Evolutionary conservation across 2,797 vertebrate genomes (phyloP).

Genomic region (Argya squamiceps): DNA sequence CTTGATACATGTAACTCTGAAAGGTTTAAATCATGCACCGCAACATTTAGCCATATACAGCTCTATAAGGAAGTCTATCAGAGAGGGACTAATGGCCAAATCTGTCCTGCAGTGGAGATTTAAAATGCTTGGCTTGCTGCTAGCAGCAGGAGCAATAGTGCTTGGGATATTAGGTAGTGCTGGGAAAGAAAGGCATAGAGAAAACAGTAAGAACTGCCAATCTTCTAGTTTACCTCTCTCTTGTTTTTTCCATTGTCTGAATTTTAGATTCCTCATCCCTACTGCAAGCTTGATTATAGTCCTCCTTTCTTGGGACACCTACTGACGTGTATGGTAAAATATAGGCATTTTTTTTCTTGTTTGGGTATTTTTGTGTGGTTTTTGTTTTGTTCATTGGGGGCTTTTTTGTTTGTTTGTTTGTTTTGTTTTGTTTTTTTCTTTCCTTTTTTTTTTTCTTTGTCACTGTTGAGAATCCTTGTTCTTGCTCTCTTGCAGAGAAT

Average conservation of each 20-base stretch:
- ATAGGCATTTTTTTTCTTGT: accelerated
- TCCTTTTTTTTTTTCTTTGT: accelerated
- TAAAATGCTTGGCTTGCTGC: neutral
- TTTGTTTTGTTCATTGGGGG: neutral
- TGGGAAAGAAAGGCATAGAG: neutral
- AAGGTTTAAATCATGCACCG: no score
- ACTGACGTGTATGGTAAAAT: neutral
- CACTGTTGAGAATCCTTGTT: neutral
- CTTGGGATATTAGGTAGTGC: neutral
- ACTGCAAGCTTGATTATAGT: neutral
- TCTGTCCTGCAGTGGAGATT: neutral
- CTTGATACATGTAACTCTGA: no score
- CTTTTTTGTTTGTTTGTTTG: accelerated
- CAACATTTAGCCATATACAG: neutral
- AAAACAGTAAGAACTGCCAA: neutral
- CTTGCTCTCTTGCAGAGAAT: neutral
- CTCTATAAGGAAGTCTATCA: neutral
- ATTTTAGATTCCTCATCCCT: neutral
- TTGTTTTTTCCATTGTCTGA: neutral
- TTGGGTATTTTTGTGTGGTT: accelerated
- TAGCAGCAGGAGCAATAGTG: neutral
- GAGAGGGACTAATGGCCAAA: neutral
- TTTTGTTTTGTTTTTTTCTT: no score
- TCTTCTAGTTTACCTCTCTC: neutral
- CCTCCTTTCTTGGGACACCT: neutral